Evolutionary conservation across 2,888 invertebrate species (phyloP).

Genomic region (Sialis lutaria): DNA sequence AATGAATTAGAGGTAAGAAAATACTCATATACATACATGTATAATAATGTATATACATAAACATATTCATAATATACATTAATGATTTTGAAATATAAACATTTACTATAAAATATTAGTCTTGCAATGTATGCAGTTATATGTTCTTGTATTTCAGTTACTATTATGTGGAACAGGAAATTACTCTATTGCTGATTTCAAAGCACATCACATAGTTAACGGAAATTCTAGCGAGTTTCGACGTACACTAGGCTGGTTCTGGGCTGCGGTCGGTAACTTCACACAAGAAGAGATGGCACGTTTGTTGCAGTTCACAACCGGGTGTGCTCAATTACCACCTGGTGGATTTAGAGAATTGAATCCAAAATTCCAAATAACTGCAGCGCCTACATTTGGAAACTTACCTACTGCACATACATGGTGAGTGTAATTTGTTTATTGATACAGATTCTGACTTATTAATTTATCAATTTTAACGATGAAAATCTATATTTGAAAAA

Average conservation of each 20-base stretch:
- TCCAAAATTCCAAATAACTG: constrained; percentile 84
- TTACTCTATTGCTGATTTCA: constrained; percentile 79
- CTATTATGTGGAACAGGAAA: constrained; percentile 86
- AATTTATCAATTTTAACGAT: too few species aligned
- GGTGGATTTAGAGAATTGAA: constrained; percentile 79
- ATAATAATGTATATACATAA: too few species aligned
- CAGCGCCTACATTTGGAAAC: constrained; percentile 77
- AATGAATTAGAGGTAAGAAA: constrained; percentile 74
- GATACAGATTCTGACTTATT: not conserved
- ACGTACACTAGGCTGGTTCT: constrained; percentile 76
- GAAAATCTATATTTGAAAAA: not conserved
- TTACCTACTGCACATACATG: constrained; percentile 91
- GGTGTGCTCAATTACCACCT: constrained; percentile 79
- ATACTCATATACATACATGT: too few species aligned
- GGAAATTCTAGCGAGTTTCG: constrained; percentile 69
- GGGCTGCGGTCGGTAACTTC: constrained; percentile 78
- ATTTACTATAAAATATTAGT: too few species aligned
- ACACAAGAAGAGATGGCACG: constrained; percentile 86
- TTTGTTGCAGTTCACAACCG: constrained; percentile 82
- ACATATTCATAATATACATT: too few species aligned
- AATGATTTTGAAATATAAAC: too few species aligned
- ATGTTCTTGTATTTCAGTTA: constrained; percentile 36
- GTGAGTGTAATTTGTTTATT: constrained; percentile 25
- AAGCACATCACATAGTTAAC: constrained; percentile 71
- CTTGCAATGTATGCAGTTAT: not conserved